These are phyloP conservation scores for Coturnix japonica DNA, from an alignment of 2,113 vertebrate species.

Conservation along the genomic window DNA sequence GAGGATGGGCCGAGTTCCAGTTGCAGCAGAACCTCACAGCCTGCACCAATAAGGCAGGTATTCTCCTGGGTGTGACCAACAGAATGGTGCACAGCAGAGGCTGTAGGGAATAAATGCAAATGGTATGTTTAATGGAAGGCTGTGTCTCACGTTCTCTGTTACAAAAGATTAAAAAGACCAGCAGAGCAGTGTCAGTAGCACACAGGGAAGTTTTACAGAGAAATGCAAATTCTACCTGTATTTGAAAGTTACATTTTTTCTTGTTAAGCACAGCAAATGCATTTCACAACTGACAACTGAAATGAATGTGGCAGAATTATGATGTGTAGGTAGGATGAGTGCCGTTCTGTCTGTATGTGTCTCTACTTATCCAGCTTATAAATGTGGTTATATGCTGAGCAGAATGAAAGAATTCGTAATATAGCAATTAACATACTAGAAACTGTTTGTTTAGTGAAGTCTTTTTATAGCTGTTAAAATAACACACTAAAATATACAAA, in stretches of 20 bases:
- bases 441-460: slow-evolving; percentile 26
- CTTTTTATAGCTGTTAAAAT: slow-evolving; percentile 39
- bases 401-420: not conserved
- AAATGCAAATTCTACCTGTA: not conserved
- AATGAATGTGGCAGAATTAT: not conserved
- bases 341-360: not conserved
- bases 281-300: not conserved
- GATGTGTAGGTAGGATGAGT: not conserved
- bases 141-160: not conserved
- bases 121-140: accelerated
- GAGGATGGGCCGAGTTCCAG: no score
- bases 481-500: not conserved
- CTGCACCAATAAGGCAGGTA: no score
- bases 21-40: not conserved
- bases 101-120: not conserved
- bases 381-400: not conserved
- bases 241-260: not conserved
- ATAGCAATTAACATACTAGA: not conserved
- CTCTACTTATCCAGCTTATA: not conserved
- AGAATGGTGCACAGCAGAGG: not conserved
- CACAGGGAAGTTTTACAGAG: not conserved
- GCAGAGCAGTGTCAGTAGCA: not conserved
- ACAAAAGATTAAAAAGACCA: not conserved
- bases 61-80: no score
- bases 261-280: not conserved